A percentile compares a stretch with the other conserved stretches of the same genome.
These are phyloP conservation scores for Cheracebus regulus DNA, from an alignment of 2,797 vertebrate species.

Conservation along the genomic window DNA sequence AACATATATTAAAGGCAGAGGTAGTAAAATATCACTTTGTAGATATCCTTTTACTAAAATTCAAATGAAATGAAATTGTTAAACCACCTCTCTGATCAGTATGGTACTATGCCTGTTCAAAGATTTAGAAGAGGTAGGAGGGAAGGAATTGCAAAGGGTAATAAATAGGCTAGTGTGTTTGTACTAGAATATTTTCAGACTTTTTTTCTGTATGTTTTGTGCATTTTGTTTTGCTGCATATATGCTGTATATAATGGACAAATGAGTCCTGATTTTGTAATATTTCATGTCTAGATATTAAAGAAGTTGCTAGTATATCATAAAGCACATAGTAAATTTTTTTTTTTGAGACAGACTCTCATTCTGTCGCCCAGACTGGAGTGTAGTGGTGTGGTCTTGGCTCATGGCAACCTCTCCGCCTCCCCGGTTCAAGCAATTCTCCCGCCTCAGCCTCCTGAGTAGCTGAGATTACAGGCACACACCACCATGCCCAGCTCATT, in stretches of 20 bases:
- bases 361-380: background rate
- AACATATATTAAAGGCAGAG: background rate
- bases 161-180: background rate
- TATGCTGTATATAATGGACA: no score
- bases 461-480: background rate
- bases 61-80: background rate
- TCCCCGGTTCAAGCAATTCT: background rate
- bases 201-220: background rate
- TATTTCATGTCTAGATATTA: background rate
- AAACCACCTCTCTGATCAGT: background rate
- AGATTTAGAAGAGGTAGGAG: background rate
- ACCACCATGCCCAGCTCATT: background rate
- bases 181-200: background rate
- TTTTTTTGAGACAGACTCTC: background rate
- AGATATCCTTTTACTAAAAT: conserved; percentile 31
- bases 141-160: background rate
- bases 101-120: background rate
- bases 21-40: conserved; percentile 36
- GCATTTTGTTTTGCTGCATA: background rate
- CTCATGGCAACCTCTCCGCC: background rate
- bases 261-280: no score
- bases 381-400: background rate
- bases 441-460: background rate
- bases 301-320: background rate
- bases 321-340: background rate